Percentiles rank a stretch among this genome's conserved stretches.
Evolutionary conservation across 1,140 invertebrate species (phyloP).

Genomic region (Drepana arcuata): DNA sequence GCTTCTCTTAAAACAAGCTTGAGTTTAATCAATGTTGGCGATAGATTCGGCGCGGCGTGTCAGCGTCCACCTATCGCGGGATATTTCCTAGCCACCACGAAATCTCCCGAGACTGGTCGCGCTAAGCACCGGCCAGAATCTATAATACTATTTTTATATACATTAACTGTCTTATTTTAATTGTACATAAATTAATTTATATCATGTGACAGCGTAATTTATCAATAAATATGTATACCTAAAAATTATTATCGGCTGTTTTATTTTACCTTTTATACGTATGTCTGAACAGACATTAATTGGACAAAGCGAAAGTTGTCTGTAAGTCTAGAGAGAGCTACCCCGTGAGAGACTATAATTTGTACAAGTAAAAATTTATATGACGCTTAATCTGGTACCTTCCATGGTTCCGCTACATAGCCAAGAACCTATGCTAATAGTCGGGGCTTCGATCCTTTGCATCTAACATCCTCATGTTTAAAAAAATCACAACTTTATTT

Average conservation of each 20-base stretch:
- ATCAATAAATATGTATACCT: slow-evolving; percentile 67
- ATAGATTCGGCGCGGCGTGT: slow-evolving; percentile 15
- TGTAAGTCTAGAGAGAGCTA: too few species aligned
- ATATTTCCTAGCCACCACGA: slow-evolving; percentile 44
- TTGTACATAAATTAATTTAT: slow-evolving; percentile 67
- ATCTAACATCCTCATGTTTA: too few species aligned
- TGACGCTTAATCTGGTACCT: too few species aligned
- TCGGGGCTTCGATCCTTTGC: too few species aligned
- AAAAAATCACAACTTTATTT: too few species aligned
- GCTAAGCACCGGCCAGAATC: slow-evolving; percentile 14
- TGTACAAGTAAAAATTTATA: too few species aligned
- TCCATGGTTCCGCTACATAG: too few species aligned
- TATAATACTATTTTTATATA: slow-evolving; percentile 64
- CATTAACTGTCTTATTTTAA: slow-evolving; percentile 64
- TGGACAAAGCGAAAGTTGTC: too few species aligned
- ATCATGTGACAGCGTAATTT: slow-evolving; percentile 65
- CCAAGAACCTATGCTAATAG: too few species aligned
- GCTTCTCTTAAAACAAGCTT: slow-evolving; percentile 56
- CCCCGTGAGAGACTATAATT: too few species aligned
- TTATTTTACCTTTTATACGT: too few species aligned
- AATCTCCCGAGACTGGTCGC: slow-evolving; percentile 19
- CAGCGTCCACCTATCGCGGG: slow-evolving; percentile 17
- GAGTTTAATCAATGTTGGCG: slow-evolving; percentile 52
- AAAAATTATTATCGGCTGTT: slow-evolving; percentile 36
- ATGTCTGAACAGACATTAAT: too few species aligned